Base-by-base conservation (phyloP, 1,140 invertebrate species). In the Myzus persicae region DNA sequence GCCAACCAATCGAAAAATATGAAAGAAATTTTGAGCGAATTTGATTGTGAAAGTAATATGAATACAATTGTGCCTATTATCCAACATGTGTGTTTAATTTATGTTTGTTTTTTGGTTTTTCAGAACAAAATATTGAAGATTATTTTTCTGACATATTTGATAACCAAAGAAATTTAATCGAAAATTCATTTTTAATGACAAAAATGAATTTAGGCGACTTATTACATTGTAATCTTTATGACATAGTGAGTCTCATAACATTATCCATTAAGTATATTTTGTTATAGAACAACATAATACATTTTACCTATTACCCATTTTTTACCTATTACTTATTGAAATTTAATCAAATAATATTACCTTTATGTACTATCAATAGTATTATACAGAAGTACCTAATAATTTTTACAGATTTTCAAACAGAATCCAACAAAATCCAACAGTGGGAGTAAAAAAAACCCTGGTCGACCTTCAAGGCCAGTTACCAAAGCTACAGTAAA, bases 151-250 rank as follows among this genome's bases (percentile, higher is more conserved):
- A 93, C 7, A 20, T n/a, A n/a, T 40, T 51, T 54, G 91, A 93
- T 3, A 40, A 54, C 24, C 84, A 18, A 40, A 54, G 46, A 54
- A 93, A 93, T 82, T 11, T n/a, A n/a, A 54, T 93, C 2, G 91
- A 93, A 93, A 93, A 38, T 93, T 18, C 81, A 51, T 93, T 93
- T 85, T 51, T 93, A 93, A 84, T 93, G 76, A 38, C 54, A 14
- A 82, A 93, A 85, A 93, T 93, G 46, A 93, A 93, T 93, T 93
- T 93, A 36, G 31, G 42, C 36, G 81, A 18, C 24, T 51, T 24
- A 31, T 42, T 93, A 7, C 2, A 93, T 11, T 31, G 2, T n/a
- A 93, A 93, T 40, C 81, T 93, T 31, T 82, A 93, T 48, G 81
- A 93, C 18, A 85, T 51, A 20, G 91, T 93, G 40, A 84, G 91